Conservation (phyloP, 1,140 invertebrate genomes). For the Colletes gigas region DNA sequence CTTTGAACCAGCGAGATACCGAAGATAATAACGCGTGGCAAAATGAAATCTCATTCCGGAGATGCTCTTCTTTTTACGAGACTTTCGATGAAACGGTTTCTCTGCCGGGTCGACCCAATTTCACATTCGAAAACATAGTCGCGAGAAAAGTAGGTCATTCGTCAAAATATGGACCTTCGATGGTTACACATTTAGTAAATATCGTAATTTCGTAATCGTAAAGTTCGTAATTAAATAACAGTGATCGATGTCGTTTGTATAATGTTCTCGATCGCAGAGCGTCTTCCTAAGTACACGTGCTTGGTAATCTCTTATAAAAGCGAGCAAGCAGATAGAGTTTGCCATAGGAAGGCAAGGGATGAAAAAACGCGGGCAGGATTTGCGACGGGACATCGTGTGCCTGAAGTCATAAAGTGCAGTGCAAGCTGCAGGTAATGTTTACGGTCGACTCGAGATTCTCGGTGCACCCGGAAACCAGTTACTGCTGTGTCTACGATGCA, state of each 20-base stretch:
- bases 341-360: background rate
- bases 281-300: background rate
- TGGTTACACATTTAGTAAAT: no score
- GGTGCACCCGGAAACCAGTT: conserved; percentile 11
- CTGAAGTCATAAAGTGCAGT: conserved; percentile 23
- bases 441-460: conserved; percentile 24
- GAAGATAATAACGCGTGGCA: no score
- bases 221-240: no score
- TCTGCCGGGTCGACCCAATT: background rate
- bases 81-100: conserved; percentile 1
- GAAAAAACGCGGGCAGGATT: background rate
- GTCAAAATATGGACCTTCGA: conserved; percentile 15
- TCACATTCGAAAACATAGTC: background rate
- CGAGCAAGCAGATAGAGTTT: background rate
- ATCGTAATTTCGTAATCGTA: no score
- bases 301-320: background rate
- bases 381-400: background rate
- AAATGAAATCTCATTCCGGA: background rate
- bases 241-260: no score
- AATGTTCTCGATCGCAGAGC: background rate
- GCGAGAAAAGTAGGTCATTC: background rate
- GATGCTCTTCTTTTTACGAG: background rate
- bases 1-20: no score
- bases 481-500: conserved; percentile 13
- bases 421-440: conserved; percentile 43